These are phyloP conservation scores for Macroglossus sobrinus DNA, from an alignment of 2,113 vertebrate species.

Conservation along the genomic window DNA sequence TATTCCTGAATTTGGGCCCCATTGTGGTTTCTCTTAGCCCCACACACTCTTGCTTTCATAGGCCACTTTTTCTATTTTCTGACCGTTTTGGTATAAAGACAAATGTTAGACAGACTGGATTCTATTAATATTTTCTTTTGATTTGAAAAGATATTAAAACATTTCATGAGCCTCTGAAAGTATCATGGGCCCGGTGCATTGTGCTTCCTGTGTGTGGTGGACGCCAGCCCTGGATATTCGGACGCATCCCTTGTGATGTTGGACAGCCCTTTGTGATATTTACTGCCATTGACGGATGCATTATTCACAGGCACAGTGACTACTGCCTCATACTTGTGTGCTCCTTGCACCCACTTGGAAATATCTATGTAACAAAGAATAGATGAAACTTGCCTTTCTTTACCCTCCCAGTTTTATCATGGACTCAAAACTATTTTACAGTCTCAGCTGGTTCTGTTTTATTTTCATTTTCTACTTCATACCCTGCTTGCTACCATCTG, in stretches of 20 bases:
- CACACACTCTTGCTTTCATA: background rate
- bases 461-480: slow-evolving; percentile 20
- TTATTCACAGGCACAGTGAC: background rate
- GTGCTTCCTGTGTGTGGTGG: background rate
- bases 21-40: background rate
- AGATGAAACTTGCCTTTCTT: background rate
- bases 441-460: background rate
- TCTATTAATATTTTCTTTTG: background rate
- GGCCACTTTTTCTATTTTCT: background rate
- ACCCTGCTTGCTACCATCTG: background rate
- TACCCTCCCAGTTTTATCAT: background rate
- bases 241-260: background rate
- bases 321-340: background rate
- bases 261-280: background rate
- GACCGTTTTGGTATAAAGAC: background rate
- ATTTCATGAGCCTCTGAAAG: background rate
- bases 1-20: background rate
- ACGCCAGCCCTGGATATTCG: background rate
- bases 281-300: background rate
- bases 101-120: background rate
- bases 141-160: slow-evolving; percentile 29
- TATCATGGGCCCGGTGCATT: background rate
- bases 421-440: background rate
- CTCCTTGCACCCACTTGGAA: background rate
- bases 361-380: background rate